phyloP scores from a whole-genome alignment of 2,113 vertebrate genomes.

The Sinocyclocheilus anshuiensis region DNA sequence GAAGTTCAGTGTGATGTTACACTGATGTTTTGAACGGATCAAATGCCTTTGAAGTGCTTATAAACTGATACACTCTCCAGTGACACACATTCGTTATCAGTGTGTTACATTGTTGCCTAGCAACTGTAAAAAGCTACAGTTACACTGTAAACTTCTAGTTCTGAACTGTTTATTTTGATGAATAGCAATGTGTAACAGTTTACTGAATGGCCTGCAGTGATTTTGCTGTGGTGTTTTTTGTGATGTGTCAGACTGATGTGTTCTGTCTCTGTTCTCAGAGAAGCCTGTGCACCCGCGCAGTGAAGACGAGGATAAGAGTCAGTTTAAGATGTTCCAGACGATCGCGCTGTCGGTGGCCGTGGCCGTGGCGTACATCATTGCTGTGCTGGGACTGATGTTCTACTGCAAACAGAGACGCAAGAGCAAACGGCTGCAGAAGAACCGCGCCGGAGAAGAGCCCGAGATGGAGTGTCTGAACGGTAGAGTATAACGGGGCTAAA shows the following conservation, averaged over 20 bases:
- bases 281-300: slow-evolving; percentile 72
- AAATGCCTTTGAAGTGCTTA: background rate
- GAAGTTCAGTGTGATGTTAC: no score
- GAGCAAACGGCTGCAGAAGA: slow-evolving; percentile 88
- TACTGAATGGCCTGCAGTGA: background rate
- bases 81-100: background rate
- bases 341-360: slow-evolving; percentile 94
- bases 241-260: slow-evolving; percentile 13
- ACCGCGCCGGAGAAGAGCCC: slow-evolving; percentile 87
- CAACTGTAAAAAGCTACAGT: background rate
- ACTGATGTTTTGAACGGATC: background rate
- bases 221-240: background rate
- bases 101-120: background rate
- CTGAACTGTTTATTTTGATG: background rate
- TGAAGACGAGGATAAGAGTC: slow-evolving; percentile 77
- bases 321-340: slow-evolving; percentile 99
- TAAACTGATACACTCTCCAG: background rate
- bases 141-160: background rate
- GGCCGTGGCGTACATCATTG: slow-evolving; percentile 95
- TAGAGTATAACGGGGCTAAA: slow-evolving; percentile 50
- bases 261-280: slow-evolving; percentile 72
- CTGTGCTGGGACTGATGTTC: slow-evolving; percentile 97
- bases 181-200: background rate
- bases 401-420: slow-evolving; percentile 97
- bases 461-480: slow-evolving; percentile 98